Conservation (phyloP, 2,888 invertebrate species). For the Cephus rjabovi region DNA sequence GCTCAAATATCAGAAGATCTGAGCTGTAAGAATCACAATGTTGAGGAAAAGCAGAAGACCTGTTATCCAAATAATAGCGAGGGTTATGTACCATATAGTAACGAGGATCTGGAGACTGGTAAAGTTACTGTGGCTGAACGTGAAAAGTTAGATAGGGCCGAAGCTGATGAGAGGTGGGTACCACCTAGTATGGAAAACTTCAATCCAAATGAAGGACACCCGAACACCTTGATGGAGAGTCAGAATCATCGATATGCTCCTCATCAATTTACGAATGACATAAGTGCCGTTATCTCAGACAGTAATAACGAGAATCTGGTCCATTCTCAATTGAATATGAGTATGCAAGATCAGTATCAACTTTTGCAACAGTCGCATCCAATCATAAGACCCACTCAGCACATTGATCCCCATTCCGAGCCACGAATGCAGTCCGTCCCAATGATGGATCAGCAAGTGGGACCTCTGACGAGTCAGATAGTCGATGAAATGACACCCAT, state of each 20-base stretch:
- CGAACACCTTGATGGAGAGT: constrained; percentile 57
- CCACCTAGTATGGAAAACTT: constrained; percentile 69
- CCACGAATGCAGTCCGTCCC: constrained; percentile 41
- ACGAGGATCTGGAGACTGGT: constrained; percentile 61
- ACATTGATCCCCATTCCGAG: constrained; percentile 45
- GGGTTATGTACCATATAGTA: constrained; percentile 50
- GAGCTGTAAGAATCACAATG: constrained; percentile 39
- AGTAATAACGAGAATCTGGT: constrained; percentile 43
- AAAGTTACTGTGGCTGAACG: constrained; percentile 62
- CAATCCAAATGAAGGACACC: constrained; percentile 53
- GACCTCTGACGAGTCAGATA: constrained; percentile 14
- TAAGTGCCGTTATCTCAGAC: constrained; percentile 44
- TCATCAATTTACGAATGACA: constrained; percentile 55
- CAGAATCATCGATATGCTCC: constrained; percentile 58
- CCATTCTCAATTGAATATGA: constrained; percentile 52
- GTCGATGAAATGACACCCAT: constrained; percentile 55
- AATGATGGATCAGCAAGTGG: constrained; percentile 49
- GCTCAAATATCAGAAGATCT: constrained; percentile 18
- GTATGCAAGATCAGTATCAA: constrained; percentile 58
- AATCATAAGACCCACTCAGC: constrained; percentile 46
- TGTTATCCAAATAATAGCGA: constrained; percentile 53
- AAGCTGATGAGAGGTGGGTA: constrained; percentile 74
- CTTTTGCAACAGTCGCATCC: constrained; percentile 50
- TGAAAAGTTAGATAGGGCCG: constrained; percentile 65
- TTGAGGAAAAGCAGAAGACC: constrained; percentile 56